These are phyloP conservation scores for Amphipoea lucens DNA, from an alignment of 2,888 invertebrate genomes.

Conservation along the genomic window DNA sequence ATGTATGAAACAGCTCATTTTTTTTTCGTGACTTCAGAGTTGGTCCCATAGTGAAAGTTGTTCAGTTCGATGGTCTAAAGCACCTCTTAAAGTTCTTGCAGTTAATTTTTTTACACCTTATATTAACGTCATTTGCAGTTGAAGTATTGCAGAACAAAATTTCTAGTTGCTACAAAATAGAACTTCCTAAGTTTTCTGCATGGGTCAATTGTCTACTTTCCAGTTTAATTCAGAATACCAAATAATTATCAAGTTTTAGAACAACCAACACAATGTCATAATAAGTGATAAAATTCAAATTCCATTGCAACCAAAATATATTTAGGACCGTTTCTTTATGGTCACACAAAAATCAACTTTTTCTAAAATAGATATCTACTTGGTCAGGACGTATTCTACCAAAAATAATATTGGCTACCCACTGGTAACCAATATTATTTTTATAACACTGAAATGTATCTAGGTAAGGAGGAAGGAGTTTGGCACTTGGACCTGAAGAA, in stretches of 20 bases:
- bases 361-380: too few species aligned
- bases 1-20: too few species aligned
- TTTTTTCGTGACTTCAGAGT: too few species aligned
- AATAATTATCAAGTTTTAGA: not conserved
- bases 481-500: slow-evolving; percentile 98
- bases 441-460: not conserved
- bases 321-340: not conserved
- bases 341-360: not conserved
- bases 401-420: too few species aligned
- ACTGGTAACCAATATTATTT: not conserved
- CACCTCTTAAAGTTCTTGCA: too few species aligned
- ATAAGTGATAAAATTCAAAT: not conserved
- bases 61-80: too few species aligned
- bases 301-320: not conserved
- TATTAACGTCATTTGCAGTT: not conserved
- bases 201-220: not conserved
- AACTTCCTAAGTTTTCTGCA: not conserved
- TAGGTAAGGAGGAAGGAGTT: slow-evolving; percentile 92
- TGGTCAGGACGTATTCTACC: too few species aligned
- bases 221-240: not conserved
- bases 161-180: not conserved
- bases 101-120: too few species aligned
- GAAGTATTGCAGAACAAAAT: not conserved
- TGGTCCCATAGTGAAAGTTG: too few species aligned
- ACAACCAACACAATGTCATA: not conserved